Base-by-base conservation (phyloP, 2,797 vertebrate genomes). In the Phalanger gymnotis region DNA sequence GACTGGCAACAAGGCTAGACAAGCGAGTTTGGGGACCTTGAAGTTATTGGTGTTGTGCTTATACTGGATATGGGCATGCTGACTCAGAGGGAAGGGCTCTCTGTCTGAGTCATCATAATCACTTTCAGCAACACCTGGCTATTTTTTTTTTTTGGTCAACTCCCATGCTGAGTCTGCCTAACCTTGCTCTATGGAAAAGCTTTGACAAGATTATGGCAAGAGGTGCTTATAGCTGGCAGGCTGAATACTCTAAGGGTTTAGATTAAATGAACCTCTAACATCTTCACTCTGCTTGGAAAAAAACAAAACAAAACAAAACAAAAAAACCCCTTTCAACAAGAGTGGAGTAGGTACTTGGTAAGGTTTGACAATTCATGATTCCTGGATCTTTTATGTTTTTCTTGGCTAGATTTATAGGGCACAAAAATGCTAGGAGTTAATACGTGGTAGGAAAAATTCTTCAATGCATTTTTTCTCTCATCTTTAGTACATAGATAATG, bases 331-430 rank as follows among this genome's bases (percentile, higher is more conserved):
- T 87, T 47, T 54, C 34, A n/a, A 53, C 53, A 28, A 54, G 94
- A 94, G 90, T 95, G 87, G 31, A 87, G 13, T n/a, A 95, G 34
- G 94, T 6, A 94, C 0, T n/a, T 96, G 40, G 91, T 13, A 90
- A 55, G 58, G 96, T 61, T 92, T 91, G 14, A 54, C 52, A 31
- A 31, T 30, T 4, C 13, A 6, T 31, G 28, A 90, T 54, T 55
- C 96, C 91, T 95, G 66, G 97, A 47, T 52, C 19, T 58, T 25
- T 94, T 31, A 94, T 93, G 73, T 25, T 95, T 96, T 51, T 92
- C 16, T 4, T 30, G 40, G 19, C 66, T 90, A n/a, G 54, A 34
- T 3, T 96, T 97, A 93, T 93, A 92, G 91, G 91, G 95, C 57
- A 96, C 91, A 90, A 56, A 91, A 89, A 53, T 94, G 54, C 93